phyloP scores from a whole-genome alignment of 1,140 invertebrate genomes.

The Magallana ariakensis region DNA sequence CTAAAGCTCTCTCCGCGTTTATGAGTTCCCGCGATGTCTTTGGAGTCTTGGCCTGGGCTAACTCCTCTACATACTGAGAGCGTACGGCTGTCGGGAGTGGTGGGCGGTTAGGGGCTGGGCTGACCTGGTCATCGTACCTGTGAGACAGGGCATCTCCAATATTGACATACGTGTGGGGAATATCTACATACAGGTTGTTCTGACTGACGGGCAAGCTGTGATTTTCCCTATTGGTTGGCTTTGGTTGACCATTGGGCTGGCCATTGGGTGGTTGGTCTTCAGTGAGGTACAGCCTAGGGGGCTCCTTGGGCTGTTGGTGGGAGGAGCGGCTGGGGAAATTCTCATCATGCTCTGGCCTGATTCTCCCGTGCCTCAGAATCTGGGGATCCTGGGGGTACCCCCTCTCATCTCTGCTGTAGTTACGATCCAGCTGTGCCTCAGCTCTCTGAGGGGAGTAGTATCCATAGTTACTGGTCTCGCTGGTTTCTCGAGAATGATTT shows the following conservation, averaged over 20 bases:
- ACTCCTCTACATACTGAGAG: conserved; percentile 67
- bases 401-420: conserved; percentile 4
- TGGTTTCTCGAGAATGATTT: conserved; percentile 47
- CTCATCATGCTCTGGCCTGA: conserved; percentile 47
- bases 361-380: not conserved
- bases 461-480: conserved; percentile 43
- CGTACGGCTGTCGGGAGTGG: conserved; percentile 69
- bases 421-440: conserved; percentile 11
- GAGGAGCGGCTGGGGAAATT: conserved; percentile 49
- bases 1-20: conserved; percentile 62
- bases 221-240: not conserved
- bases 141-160: conserved; percentile 54
- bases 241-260: not conserved
- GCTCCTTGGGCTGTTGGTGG: conserved; percentile 46
- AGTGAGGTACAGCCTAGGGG: conserved; percentile 9
- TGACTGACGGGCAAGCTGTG: conserved; percentile 8
- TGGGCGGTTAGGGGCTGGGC: conserved; percentile 63
- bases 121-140: conserved; percentile 30
- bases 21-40: conserved; percentile 66
- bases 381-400: conserved; percentile 3
- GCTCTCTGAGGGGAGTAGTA: conserved; percentile 46
- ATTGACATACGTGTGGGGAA: conserved; percentile 68
- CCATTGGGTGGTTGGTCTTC: not conserved
- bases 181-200: conserved; percentile 38
- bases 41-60: conserved; percentile 71